Evolutionary conservation across 2,888 invertebrate species (phyloP).

Genomic region (Monopis laevigella): DNA sequence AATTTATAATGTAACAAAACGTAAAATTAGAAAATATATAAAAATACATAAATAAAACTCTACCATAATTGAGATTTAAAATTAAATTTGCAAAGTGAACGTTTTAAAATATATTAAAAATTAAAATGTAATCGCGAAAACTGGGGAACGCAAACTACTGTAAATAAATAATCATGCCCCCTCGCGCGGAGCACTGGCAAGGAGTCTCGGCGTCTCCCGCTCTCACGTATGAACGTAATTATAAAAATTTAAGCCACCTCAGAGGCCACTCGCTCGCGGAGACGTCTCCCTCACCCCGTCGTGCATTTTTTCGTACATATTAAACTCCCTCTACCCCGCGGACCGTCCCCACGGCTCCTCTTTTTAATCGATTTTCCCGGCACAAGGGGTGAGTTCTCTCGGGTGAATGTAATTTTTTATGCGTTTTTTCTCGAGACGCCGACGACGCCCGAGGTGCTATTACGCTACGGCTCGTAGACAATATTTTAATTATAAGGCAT

Average conservation of each 20-base stretch:
- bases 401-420: conserved; percentile 70
- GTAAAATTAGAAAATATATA: too few species aligned
- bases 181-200: conserved; percentile 24
- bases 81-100: too few species aligned
- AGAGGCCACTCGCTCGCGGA: conserved; percentile 37
- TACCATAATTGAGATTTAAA: too few species aligned
- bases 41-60: too few species aligned
- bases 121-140: conserved; percentile 37
- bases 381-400: conserved; percentile 67
- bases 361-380: conserved; percentile 68
- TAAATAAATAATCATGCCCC: conserved; percentile 42
- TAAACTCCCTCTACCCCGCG: conserved; percentile 53
- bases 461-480: conserved; percentile 69
- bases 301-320: conserved; percentile 69
- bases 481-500: conserved; percentile 70
- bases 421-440: conserved; percentile 56
- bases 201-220: conserved; percentile 25
- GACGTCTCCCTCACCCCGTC: conserved; percentile 49
- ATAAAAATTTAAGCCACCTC: conserved; percentile 65
- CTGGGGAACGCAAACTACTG: conserved; percentile 33
- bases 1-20: too few species aligned
- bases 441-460: conserved; percentile 66
- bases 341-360: conserved; percentile 58
- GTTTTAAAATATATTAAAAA: conserved; percentile 29
- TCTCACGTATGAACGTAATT: conserved; percentile 72